Base-by-base conservation (phyloP, 2,888 invertebrate species). In the Andrena chrysosceles region DNA sequence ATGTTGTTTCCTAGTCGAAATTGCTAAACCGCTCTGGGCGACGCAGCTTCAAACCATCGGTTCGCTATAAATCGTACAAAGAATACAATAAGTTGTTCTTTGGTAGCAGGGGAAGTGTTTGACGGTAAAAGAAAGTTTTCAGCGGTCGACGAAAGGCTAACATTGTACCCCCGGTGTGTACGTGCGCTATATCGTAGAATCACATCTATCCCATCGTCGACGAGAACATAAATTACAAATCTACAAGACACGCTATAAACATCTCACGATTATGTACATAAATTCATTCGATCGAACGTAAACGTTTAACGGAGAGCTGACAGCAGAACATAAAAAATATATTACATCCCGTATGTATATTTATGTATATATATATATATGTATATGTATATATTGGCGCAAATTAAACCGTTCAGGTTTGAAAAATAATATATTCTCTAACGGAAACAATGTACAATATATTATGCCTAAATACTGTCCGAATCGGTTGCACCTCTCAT, bases 11-110 rank as follows among this genome's bases (percentile, higher is more conserved):
- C 64, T 69, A 68, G 54, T 72, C 52, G 52, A 68, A 68, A 54
- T 71, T 59, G 42, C 66, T 74, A 67, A 8, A 78, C 67, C 63
- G 49, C 31, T 66, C 52, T 56, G 64, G 35, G 78, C 66, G 64
- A 5, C 74, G 10, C 71, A 62, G 71, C 10, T 72, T 75, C 48
- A 42, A 83, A 80, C 48, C 48, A 77, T 78, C 35, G 54, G 10
- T 56, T 71, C 82, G 77, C 86, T 89, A 89, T 81, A 79, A 87
- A 82, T 89, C 83, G 89, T 90, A 90, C 85, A 89, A 90, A 91
- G 85, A 83, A 85, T 81, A 86, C 84, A 81, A 89, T 83, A 81
- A 70, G 80, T 73, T 78, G 60, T 87, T 90, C 92, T 93, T 93
- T 93, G 93, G 92, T 92, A 91, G 29, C 42, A 31, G 35, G 20